Percentiles rank a stretch among this genome's conserved stretches.
phyloP scores from a whole-genome alignment of 2,113 vertebrate genomes.

The Circaetus cinerascens region DNA sequence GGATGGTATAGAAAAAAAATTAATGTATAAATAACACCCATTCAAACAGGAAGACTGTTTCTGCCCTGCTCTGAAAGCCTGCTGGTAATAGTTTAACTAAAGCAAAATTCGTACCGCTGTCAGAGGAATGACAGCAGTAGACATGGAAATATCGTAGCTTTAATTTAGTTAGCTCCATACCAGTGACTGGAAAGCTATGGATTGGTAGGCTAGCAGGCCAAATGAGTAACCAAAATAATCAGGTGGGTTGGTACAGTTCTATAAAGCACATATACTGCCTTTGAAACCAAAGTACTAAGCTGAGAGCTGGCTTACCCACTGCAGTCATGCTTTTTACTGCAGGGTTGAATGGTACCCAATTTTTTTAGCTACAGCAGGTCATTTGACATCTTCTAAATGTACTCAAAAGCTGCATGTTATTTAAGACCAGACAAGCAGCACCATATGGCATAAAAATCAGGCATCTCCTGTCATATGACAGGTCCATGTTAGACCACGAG shows the following conservation, averaged over 20 bases:
- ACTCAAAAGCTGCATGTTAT: neutral
- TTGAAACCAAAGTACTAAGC: neutral
- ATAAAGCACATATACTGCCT: neutral
- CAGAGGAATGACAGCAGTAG: neutral
- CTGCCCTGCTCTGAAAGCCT: neutral
- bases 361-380: neutral
- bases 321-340: neutral
- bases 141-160: neutral
- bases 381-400: neutral
- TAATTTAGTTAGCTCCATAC: neutral
- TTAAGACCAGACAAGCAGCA: neutral
- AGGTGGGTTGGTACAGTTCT: neutral
- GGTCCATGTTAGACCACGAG: neutral
- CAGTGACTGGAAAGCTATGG: neutral
- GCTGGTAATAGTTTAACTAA: neutral
- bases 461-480: neutral
- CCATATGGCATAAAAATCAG: neutral
- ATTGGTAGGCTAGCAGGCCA: neutral
- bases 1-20: neutral
- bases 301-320: neutral
- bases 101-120: neutral
- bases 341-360: neutral
- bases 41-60: neutral
- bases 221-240: neutral
- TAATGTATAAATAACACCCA: neutral